Evolutionary conservation across 2,888 invertebrate genomes (phyloP), one percentile per base, ranked within the genome.

Genomic region (Melipona bicolor): DNA sequence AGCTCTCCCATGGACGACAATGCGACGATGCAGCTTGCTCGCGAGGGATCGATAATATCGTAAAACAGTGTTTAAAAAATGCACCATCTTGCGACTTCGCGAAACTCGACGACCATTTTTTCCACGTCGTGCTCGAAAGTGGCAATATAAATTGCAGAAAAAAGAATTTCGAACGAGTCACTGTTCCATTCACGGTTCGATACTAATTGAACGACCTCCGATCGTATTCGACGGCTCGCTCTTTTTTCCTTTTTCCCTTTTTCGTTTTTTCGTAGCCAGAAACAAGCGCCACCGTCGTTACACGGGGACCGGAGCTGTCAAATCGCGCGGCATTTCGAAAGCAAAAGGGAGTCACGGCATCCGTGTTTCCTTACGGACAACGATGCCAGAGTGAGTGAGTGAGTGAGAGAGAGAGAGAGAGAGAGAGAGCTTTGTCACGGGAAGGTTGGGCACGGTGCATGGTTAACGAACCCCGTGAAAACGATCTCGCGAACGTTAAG

Each of bases 381-480:
- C 61, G 49, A 59, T 21, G 24, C 43, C 54, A 24, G 36, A 24
- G 43, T 24, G 24, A 24, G 24, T 24, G 24, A 0, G 24, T 24
- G 24, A 56, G 75, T 9, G 43, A 43, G 43, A 43, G 43, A 43
- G 43, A 36, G 36, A 24, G 43, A 24, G 43, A 43, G 43, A 43
- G 43, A 43, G 43, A 43, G 43, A 11, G 43, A 56, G 75, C 49
- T 59, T 50, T 32, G 68, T 64, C 62, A 24, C 49, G 43, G 21
- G 43, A 43, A 43, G 43, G 43, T 43, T 43, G 43, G 43, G 43
- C 43, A 43, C 43, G 43, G 69, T 32, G 83, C 70, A 21, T 43
- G 82, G 83, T 83, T 81, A 88, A 87, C 80, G 83, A 88, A 83
- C 74, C 78, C 69, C 65, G 79, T 56, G 62, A 67, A 67, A 65